Conservation (phyloP, 2,797 vertebrate species). For the Smutsia gigantea region DNA sequence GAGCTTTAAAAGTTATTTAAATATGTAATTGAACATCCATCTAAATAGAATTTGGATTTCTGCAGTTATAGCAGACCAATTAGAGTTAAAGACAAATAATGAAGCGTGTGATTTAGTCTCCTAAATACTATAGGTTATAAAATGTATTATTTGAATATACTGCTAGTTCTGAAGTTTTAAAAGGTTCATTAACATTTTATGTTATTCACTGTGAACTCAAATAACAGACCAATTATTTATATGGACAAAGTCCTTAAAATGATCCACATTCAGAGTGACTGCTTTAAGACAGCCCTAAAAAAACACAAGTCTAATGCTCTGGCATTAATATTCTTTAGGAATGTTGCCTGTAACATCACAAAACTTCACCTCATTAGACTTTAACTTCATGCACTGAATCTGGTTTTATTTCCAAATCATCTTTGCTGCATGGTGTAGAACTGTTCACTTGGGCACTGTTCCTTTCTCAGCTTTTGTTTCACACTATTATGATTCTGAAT, state of each 20-base stretch:
- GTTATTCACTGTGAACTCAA: slow-evolving; percentile 61
- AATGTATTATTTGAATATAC: slow-evolving; percentile 68
- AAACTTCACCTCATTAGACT: neutral
- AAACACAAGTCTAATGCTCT: neutral
- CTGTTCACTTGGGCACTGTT: neutral
- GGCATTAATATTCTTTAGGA: neutral
- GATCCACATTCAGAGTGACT: slow-evolving; percentile 45
- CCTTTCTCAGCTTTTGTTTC: neutral
- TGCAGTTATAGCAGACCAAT: slow-evolving; percentile 53
- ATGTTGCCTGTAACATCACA: neutral
- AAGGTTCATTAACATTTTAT: slow-evolving; percentile 80
- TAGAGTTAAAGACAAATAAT: slow-evolving; percentile 71
- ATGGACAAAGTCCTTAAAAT: slow-evolving; percentile 60
- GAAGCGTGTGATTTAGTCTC: slow-evolving; percentile 59
- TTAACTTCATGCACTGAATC: neutral
- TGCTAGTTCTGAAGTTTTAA: slow-evolving; percentile 64
- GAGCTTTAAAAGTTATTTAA: slow-evolving; percentile 61
- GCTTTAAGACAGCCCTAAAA: slow-evolving; percentile 36
- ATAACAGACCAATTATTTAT: slow-evolving; percentile 74
- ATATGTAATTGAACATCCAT: slow-evolving; percentile 34
- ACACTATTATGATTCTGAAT: neutral
- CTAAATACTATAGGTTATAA: slow-evolving; percentile 56
- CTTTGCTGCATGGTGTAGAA: neutral
- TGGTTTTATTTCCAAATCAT: neutral
- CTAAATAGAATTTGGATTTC: slow-evolving; percentile 23